Conservation (phyloP, 2,888 invertebrate genomes). For the Drosophila lutescens region DNA sequence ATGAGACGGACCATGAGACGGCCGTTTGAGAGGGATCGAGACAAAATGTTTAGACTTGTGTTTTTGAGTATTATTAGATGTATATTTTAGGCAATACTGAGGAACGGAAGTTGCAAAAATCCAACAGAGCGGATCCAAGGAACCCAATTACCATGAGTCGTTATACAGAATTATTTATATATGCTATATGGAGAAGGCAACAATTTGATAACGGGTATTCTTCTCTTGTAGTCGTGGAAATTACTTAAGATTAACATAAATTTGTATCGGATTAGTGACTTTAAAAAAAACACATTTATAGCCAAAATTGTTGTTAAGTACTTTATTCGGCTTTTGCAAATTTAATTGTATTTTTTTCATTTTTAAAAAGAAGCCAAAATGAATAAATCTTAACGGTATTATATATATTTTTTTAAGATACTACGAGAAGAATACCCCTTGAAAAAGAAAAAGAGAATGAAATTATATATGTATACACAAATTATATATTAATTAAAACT, state of each 20-base stretch:
- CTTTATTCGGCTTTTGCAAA: background rate
- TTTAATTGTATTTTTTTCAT: background rate
- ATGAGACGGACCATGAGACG: slow-evolving; percentile 92
- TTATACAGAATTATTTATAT: slow-evolving; percentile 28
- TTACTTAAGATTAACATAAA: background rate
- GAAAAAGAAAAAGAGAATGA: slow-evolving; percentile 16
- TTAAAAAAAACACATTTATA: background rate
- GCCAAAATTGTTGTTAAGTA: slow-evolving; percentile 11
- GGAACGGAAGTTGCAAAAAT: slow-evolving; percentile 14
- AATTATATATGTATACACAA: slow-evolving; percentile 24
- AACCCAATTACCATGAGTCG: slow-evolving; percentile 25
- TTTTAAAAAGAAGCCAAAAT: background rate
- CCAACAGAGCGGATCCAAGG: slow-evolving; percentile 12
- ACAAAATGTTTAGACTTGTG: slow-evolving; percentile 77
- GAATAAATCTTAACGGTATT: background rate
- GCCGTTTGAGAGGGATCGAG: slow-evolving; percentile 87
- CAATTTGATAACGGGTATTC: slow-evolving; percentile 14
- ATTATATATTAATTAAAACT: slow-evolving; percentile 42
- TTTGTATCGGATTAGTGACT: background rate
- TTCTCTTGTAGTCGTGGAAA: background rate
- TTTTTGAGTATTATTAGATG: slow-evolving; percentile 82
- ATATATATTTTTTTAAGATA: background rate
- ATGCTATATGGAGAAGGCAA: slow-evolving; percentile 10
- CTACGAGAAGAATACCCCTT: slow-evolving; percentile 6
- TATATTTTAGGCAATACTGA: slow-evolving; percentile 69